Evolutionary conservation across 2,888 invertebrate genomes (phyloP).

Genomic region (Aspidiotus rigidus): DNA sequence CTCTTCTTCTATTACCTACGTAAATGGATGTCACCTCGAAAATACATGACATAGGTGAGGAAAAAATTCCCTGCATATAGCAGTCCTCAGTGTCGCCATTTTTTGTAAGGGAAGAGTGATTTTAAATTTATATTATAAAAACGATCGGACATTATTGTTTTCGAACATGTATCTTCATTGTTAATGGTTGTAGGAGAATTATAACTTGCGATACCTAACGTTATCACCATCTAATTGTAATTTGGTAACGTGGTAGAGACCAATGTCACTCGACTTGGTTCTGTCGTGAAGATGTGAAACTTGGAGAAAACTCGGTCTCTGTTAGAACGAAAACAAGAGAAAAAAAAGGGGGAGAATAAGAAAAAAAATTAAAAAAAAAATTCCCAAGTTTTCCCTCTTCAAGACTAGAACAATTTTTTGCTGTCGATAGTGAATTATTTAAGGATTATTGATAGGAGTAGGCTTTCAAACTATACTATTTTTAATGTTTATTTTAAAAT

Average conservation of each 20-base stretch:
- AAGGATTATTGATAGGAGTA: too few relatives aligned
- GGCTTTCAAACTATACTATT: too few relatives aligned
- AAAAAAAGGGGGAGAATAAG: too few relatives aligned
- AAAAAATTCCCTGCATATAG: neutral
- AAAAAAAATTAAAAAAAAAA: slow-evolving; percentile 14
- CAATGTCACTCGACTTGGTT: slow-evolving; percentile 6
- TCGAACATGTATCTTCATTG: too few relatives aligned
- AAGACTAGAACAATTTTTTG: slow-evolving; percentile 36
- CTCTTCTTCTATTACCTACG: slow-evolving; percentile 89
- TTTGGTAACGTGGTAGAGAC: neutral
- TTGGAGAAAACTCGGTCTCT: slow-evolving; percentile 30
- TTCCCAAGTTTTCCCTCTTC: slow-evolving; percentile 40
- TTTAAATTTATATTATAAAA: too few relatives aligned
- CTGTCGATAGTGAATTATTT: slow-evolving; percentile 13
- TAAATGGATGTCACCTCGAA: slow-evolving; percentile 78
- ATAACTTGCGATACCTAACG: too few relatives aligned
- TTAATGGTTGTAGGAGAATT: too few relatives aligned
- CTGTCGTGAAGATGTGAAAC: slow-evolving; percentile 40
- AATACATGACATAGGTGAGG: slow-evolving; percentile 60
- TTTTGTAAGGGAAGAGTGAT: too few relatives aligned
- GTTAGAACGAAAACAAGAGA: slow-evolving; percentile 3
- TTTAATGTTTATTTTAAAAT: too few relatives aligned
- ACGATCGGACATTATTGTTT: too few relatives aligned
- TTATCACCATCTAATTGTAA: too few relatives aligned
- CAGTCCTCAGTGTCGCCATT: too few relatives aligned